Conservation (phyloP, 2,888 invertebrate species). For the Ophion ventricosus region DNA sequence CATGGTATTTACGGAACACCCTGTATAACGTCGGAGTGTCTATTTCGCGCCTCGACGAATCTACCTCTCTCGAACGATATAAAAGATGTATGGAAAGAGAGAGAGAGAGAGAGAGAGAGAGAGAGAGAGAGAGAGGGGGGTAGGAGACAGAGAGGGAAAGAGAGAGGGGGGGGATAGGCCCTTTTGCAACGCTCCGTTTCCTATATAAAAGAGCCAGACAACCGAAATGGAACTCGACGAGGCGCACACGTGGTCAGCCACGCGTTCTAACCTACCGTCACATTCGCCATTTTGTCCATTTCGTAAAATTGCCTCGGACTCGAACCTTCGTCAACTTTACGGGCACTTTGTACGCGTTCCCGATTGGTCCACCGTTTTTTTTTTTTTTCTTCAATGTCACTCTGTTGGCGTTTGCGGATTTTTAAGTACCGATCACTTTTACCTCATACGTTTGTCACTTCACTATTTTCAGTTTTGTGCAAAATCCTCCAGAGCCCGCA, state of each 20-base stretch:
- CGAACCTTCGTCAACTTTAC: conserved; percentile 3
- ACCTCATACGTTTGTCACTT: too few species aligned
- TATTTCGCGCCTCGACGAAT: conserved; percentile 61
- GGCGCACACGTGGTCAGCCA: conserved; percentile 31
- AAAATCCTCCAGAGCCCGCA: too few species aligned
- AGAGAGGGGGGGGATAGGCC: background rate
- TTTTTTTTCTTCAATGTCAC: too few species aligned
- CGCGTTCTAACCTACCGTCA: conserved; percentile 23
- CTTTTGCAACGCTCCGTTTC: conserved; percentile 37
- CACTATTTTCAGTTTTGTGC: too few species aligned
- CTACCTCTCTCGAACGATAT: conserved; percentile 15
- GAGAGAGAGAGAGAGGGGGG: background rate
- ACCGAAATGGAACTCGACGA: conserved; percentile 54
- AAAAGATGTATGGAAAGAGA: background rate
- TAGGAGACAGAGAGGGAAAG: background rate
- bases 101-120: background rate
- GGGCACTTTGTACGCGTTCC: background rate
- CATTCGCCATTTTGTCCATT: background rate
- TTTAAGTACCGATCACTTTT: too few species aligned
- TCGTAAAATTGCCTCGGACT: background rate
- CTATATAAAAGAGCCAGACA: conserved; percentile 34
- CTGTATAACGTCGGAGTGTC: conserved; percentile 32
- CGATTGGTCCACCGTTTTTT: background rate
- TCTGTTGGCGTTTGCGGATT: too few species aligned
- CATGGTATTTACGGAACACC: too few species aligned